These are phyloP conservation scores for Stomorhina lunata DNA, from an alignment of 2,888 invertebrate genomes.

Conservation along the genomic window DNA sequence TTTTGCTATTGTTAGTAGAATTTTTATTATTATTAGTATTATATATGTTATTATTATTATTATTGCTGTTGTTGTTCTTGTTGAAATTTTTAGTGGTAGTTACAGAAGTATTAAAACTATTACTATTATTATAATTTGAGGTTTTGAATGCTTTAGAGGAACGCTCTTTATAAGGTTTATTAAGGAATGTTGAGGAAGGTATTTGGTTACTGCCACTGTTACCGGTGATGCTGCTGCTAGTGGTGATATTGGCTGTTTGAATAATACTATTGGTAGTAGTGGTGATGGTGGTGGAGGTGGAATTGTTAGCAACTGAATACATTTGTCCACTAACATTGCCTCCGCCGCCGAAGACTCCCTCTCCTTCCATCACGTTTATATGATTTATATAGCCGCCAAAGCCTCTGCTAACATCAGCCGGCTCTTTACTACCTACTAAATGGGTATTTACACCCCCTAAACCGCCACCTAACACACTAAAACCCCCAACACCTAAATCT, in stretches of 20 bases:
- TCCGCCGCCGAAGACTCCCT: constrained; percentile 60
- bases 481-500: constrained; percentile 59
- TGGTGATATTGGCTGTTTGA: constrained; percentile 62
- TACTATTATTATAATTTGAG: constrained; percentile 53
- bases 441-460: constrained; percentile 63
- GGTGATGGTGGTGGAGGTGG: constrained; percentile 69
- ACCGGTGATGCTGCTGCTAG: constrained; percentile 59
- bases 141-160: constrained; percentile 49
- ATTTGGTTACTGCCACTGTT: constrained; percentile 54
- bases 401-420: constrained; percentile 65
- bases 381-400: constrained; percentile 46
- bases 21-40: constrained; percentile 62
- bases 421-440: constrained; percentile 60
- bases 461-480: constrained; percentile 58
- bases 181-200: constrained; percentile 39
- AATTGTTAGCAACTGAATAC: constrained; percentile 68
- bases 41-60: constrained; percentile 49
- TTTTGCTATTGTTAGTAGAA: constrained; percentile 64
- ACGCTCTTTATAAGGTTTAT: constrained; percentile 60
- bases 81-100: constrained; percentile 59
- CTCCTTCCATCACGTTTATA: constrained; percentile 64
- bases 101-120: constrained; percentile 55
- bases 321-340: constrained; percentile 59
- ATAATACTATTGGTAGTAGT: constrained; percentile 63
- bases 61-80: constrained; percentile 51